Base-by-base conservation (phyloP, 2,797 vertebrate genomes). In the Cyprinella venusta region DNA sequence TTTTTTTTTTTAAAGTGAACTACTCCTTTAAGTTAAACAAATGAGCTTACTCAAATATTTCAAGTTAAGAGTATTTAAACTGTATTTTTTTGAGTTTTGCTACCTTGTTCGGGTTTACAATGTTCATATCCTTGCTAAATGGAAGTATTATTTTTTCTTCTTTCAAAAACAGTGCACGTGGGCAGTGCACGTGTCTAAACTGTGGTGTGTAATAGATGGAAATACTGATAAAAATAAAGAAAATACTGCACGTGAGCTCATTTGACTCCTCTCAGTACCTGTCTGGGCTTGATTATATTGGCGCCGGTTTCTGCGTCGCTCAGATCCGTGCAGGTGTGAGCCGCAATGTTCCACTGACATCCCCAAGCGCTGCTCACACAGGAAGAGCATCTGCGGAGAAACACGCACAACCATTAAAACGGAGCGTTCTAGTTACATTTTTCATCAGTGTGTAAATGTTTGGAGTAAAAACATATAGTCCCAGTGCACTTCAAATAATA, bases 331-430 rank as follows among this genome's bases (percentile, higher is more conserved):
- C 93, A 97, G 64, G 91, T 93, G 68, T 96, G 94, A 65, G 93
- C 93, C 0, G 12, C 84, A 76, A 94, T 94, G 84, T 96, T 95
- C 98, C 98, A 99, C 89, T 98, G 96, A 88, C 98, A 99, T 70
- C 95, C 95, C 98, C 98, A 99, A 59, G 87, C 89, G 90, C 96
- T 97, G 89, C 94, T 95, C 86, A 97, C 95, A 85, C 98, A 99
- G 26, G 98, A 96, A 90, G 95, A 94, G 89, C 98, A 99, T 89
- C 98, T 99, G 89, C 30, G 89, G 36, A 79, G 36, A 67, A 38
- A 69, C 26, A 42, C 1, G n/a, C 38, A 8, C 9, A 33, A 33
- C 12, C 18, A 86, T 38, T 50, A 38, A 76, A 67, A 18, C 40
- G 38, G 68, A 74, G 76, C 10, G 38, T 78, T 18, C 30, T 79